Evolutionary conservation across 2,888 invertebrate genomes (phyloP).

Genomic region (Suillia variegata): DNA sequence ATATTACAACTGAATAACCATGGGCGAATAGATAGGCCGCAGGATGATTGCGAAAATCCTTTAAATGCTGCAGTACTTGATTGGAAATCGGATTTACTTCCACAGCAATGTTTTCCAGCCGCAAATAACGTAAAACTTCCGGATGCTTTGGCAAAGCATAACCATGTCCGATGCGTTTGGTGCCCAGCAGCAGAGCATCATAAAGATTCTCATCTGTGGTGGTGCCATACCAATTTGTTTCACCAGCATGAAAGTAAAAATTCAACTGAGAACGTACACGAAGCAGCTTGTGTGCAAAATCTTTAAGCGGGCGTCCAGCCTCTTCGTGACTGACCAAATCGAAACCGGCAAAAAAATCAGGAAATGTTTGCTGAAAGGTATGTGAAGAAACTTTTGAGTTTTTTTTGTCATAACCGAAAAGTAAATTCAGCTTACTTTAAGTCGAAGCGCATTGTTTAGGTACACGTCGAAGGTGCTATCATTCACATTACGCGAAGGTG

Average conservation of each 20-base stretch:
- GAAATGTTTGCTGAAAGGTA: slow-evolving; percentile 64
- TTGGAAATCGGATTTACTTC: slow-evolving; percentile 84
- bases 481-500: slow-evolving; percentile 65
- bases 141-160: slow-evolving; percentile 77
- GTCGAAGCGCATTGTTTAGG: slow-evolving; percentile 52
- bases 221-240: slow-evolving; percentile 78
- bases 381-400: slow-evolving; percentile 39
- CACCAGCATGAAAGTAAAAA: slow-evolving; percentile 82
- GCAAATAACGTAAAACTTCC: slow-evolving; percentile 66
- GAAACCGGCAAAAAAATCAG: slow-evolving; percentile 75
- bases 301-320: slow-evolving; percentile 67
- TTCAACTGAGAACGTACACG: slow-evolving; percentile 63
- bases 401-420: not conserved
- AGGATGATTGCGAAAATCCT: slow-evolving; percentile 77
- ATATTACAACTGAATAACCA: slow-evolving; percentile 73
- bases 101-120: slow-evolving; percentile 70
- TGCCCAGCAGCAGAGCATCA: slow-evolving; percentile 77
- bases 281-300: slow-evolving; percentile 67
- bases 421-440: slow-evolving; percentile 41
- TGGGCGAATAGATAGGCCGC: slow-evolving; percentile 67
- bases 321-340: slow-evolving; percentile 85
- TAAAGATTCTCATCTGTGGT: slow-evolving; percentile 74
- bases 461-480: slow-evolving; percentile 60
- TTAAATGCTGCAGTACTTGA: slow-evolving; percentile 71
- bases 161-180: slow-evolving; percentile 77